Evolutionary conservation across 2,888 invertebrate genomes (phyloP), one percentile per base, ranked within the genome.

Genomic region (Drosophila monieri): DNA sequence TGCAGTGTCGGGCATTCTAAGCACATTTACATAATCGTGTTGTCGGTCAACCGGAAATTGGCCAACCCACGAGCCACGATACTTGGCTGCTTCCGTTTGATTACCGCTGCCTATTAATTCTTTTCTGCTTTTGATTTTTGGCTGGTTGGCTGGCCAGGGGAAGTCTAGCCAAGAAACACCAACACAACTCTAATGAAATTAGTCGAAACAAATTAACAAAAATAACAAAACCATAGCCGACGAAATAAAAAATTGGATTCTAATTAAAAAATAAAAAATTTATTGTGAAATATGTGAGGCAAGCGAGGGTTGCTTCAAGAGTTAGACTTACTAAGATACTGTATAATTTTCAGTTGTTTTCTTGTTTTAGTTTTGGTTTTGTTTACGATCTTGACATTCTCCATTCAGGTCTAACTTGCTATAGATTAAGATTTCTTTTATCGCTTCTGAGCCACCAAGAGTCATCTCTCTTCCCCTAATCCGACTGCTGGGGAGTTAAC

Each of bases 311-410:
- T 64, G 27, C 52, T 10, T 0, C 51, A 66, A 5, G 12, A 37
- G 37, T 66, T 52, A 15, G 15, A 4, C n/a, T 39, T n/a, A 35
- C 12, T 8, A 30, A 8, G 3, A 41, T 32, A 14, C 14, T 14
- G 14, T 5, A 35, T n/a, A 35, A n/a, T n/a, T 32, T 32, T 15
- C 3, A 32, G n/a, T 6, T 35, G 14, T 35, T 15, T 51, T 54
- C 30, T 53, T 21, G 5, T 25, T 60, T 23, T 12, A 41, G 49
- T 61, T 69, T 64, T 2, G 27, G 30, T 49, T 49, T 65, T 61
- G 54, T 72, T 85, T 78, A 65, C 70, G 76, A 66, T 73, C 80
- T 81, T 81, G 88, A 81, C 85, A 81, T 85, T 81, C 73, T 73
- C 66, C 62, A 62, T 64, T 68, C 74, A 59, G 70, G 65, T 69